Base-by-base conservation (phyloP, 2,888 invertebrate genomes). In the Cosmia trapezina region DNA sequence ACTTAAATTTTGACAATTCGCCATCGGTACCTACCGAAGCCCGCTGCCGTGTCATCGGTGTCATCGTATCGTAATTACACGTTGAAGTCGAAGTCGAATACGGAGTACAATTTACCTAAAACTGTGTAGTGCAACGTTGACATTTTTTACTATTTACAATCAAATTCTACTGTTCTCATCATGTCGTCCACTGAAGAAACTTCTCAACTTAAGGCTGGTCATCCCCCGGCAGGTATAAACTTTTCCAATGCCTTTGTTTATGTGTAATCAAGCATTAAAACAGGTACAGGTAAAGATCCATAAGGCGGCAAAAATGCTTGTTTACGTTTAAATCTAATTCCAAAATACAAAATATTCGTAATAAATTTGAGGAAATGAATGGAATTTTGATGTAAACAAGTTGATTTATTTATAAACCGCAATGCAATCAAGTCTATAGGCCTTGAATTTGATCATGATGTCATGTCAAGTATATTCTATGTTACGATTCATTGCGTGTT, bases 221-320 rank as follows among this genome's bases (percentile, higher is more conserved):
- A 99, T 94, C 98, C 98, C 84, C 98, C 98, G 88, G 99, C 99
- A 96, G 98, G 99, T 99, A 96, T 80, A 96, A 70, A 83, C 80
- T 75, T 80, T 69, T 73, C 43, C 8, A n/a, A 65, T 60, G 22
- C 53, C 85, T 82, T 79, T 79, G 79, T 83, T 75, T 85, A 80
- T 67, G 19, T 84, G 22, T 53, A 70, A 22, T 53, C 53, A 51
- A 66, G 41, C 37, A 22, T 53, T 43, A 41, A 43, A 47, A 59
- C 41, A 68, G 56, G 5, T 4, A 51, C 43, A 11, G 22, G 0
- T 4, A 22, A 17, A 53, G 12, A 22, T n/a, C 79, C 72, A 53
- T 66, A 70, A 73, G 76, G 76, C 65, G 62, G 11, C 33, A 41
- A 41, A 59, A 56, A 33, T 22, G 11, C 19, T 8, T 28, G 11